phyloP scores from a whole-genome alignment of 2,113 vertebrate genomes.

The Mustelus asterias region DNA sequence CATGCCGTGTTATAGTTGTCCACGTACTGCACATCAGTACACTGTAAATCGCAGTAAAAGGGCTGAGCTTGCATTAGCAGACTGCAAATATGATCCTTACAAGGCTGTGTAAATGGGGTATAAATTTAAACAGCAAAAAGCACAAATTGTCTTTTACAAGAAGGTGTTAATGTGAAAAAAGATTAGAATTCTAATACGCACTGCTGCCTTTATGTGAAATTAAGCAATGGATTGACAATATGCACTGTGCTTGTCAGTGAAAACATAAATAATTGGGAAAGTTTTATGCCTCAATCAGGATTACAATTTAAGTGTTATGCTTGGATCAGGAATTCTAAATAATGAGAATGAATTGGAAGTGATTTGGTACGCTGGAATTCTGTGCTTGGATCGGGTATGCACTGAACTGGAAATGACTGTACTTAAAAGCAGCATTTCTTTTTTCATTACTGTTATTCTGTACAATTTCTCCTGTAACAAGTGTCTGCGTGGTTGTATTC shows the following conservation, averaged over 20 bases:
- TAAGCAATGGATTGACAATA: neutral
- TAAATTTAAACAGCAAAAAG: slow-evolving; percentile 29
- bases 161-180: slow-evolving; percentile 35
- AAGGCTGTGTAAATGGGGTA: slow-evolving; percentile 28
- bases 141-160: slow-evolving; percentile 36
- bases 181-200: slow-evolving; percentile 25
- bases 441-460: slow-evolving; percentile 27
- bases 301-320: slow-evolving; percentile 25
- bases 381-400: neutral
- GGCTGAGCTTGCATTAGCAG: slow-evolving; percentile 17
- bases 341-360: slow-evolving; percentile 31
- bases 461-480: slow-evolving; percentile 33
- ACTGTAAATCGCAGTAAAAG: slow-evolving; percentile 20
- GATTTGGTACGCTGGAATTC: neutral
- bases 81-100: slow-evolving; percentile 7
- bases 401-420: slow-evolving; percentile 26
- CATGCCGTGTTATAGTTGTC: neutral
- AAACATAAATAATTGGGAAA: slow-evolving; percentile 35
- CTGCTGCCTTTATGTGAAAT: slow-evolving; percentile 32
- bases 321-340: slow-evolving; percentile 27
- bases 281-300: slow-evolving; percentile 33
- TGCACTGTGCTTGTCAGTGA: slow-evolving; percentile 26
- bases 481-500: neutral
- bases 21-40: neutral
- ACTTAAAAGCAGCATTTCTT: slow-evolving; percentile 32